Evolutionary conservation across 2,113 vertebrate species (phyloP), one percentile per base, ranked within the genome.

Genomic region (Girardinichthys multiradiatus): DNA sequence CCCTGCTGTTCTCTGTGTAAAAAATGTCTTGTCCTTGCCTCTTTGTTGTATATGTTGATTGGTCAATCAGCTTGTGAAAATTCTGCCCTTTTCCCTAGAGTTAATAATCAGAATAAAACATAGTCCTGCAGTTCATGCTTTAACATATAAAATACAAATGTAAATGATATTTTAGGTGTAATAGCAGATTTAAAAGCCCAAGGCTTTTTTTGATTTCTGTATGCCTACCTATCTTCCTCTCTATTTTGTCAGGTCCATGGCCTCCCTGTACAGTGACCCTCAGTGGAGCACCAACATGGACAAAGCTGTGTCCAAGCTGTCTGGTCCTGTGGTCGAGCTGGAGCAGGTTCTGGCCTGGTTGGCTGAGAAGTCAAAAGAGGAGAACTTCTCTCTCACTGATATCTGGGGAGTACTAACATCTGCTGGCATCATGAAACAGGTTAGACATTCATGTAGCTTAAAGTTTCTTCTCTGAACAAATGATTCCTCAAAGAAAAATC

Each of bases 381-480:
- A 80, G n/a, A 4, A 65, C 30, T 79, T 83, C 62, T 88, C 78
- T 19, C 78, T 81, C 51, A 66, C 62, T 27, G 80, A 88, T 13
- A 27, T 83, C 39, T 88, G 83, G 86, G 86, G 74, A 5, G 35
- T 61, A 13, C 28, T 88, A 11, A 83, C 75, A 30, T 66, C 86
- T 57, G 77, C 51, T 28, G 59, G 33, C 0, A 58, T 86, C 45
- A 83, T 83, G 80, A 88, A 86, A 57, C 68, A 81, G 83, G 86
- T 72, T 24, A 1, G 19, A 54, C 26, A 30, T 17, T 4, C 9
- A 19, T 19, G 2, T 14, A 17, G n/a, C 37, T 39, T 39, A 13
- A 39, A 10, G 31, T 33, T 33, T 33, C 37, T 39, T 10, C 6
- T 33, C 6, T 33, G 6, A 33, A 6, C 48, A n/a, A 21, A n/a